Evolutionary conservation across 1,140 invertebrate species (phyloP).

Genomic region (Euwallacea similis): DNA sequence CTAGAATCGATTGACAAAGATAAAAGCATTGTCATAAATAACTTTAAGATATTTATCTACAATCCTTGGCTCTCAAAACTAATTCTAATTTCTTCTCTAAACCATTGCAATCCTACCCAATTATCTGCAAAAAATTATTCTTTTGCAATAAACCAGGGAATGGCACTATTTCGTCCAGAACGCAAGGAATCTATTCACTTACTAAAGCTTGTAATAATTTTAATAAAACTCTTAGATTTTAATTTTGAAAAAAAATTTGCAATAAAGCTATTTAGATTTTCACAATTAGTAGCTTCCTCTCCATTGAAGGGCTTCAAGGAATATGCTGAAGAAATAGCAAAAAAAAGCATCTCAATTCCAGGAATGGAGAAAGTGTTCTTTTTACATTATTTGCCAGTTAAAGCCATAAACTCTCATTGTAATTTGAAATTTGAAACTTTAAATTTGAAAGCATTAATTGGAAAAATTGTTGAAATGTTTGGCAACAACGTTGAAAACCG

Average conservation of each 20-base stretch:
- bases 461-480: conserved; percentile 39
- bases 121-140: background rate
- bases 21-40: background rate
- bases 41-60: background rate
- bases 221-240: conserved; percentile 11
- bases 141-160: background rate
- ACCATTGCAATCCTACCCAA: background rate
- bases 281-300: conserved; percentile 17
- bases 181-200: conserved; percentile 6
- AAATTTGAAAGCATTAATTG: conserved; percentile 1
- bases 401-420: too few relatives aligned
- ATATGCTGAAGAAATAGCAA: conserved; percentile 23
- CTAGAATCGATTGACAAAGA: background rate
- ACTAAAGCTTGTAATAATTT: background rate
- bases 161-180: background rate
- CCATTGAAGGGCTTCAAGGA: conserved; percentile 32
- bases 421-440: too few relatives aligned
- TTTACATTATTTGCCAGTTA: conserved; percentile 19
- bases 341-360: background rate
- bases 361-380: too few relatives aligned
- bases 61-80: conserved; percentile 15
- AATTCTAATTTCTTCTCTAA: conserved; percentile 13
- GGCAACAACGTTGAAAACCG: conserved; percentile 40
- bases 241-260: background rate
- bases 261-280: background rate